Conservation (phyloP, 2,888 invertebrate genomes). For the Acleris literana region DNA sequence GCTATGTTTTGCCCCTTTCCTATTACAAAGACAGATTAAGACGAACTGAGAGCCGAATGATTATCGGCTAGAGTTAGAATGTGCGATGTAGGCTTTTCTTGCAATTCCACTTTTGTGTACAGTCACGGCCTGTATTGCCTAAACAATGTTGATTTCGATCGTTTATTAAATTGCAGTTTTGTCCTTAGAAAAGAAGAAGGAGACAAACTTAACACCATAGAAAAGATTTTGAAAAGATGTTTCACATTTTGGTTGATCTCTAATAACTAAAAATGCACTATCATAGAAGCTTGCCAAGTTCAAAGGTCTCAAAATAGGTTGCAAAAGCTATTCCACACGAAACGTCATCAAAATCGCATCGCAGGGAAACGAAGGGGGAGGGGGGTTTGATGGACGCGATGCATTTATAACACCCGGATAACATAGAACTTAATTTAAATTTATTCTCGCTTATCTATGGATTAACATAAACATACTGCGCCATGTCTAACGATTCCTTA, state of each 20-base stretch:
- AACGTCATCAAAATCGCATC: constrained; percentile 37
- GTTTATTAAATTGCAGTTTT: too few species aligned
- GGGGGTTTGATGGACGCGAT: constrained; percentile 31
- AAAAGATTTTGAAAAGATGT: too few species aligned
- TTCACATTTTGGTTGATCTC: constrained; percentile 13
- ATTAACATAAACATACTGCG: constrained; percentile 23
- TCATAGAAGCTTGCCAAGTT: constrained; percentile 38
- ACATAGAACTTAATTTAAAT: constrained; percentile 37
- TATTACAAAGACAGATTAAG: too few species aligned
- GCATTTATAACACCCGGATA: constrained; percentile 40
- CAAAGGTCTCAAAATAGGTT: constrained; percentile 41
- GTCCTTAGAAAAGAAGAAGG: too few species aligned
- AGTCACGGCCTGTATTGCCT: too few species aligned
- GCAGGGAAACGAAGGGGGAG: not conserved
- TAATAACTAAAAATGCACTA: constrained; percentile 39
- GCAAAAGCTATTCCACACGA: constrained; percentile 38
- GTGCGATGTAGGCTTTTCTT: not conserved
- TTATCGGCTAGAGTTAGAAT: too few species aligned
- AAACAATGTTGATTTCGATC: too few species aligned
- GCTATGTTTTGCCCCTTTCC: too few species aligned
- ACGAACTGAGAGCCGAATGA: too few species aligned
- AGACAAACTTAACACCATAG: too few species aligned
- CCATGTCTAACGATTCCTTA: too few species aligned
- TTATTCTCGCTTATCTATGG: constrained; percentile 34
- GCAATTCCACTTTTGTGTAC: too few species aligned